A percentile compares a stretch with the other conserved stretches of the same genome.
Evolutionary conservation across 2,113 vertebrate genomes (phyloP).

Genomic region (Poicephalus gulielmi): DNA sequence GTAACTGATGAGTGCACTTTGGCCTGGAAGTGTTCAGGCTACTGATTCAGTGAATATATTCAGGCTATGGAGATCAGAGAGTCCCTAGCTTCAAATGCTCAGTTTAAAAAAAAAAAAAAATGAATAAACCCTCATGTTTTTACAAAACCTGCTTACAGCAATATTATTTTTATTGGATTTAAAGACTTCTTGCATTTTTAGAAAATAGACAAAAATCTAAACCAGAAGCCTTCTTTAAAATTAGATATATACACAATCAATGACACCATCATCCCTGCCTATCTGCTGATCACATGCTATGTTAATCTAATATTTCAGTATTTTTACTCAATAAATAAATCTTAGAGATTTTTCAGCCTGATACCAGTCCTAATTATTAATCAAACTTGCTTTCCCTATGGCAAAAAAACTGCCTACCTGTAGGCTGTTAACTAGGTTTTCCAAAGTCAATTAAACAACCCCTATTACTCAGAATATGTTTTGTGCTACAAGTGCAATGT

Average conservation of each 20-base stretch:
- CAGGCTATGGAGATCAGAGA: background rate
- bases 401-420: background rate
- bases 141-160: background rate
- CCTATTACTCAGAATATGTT: background rate
- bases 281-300: background rate
- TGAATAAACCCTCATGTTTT: background rate
- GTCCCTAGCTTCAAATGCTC: background rate
- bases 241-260: background rate
- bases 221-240: background rate
- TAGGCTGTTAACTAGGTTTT: background rate
- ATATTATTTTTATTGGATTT: background rate
- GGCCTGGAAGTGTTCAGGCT: background rate
- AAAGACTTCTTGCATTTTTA: background rate
- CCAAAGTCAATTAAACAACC: background rate
- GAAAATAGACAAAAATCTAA: background rate
- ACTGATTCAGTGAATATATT: background rate
- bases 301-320: background rate
- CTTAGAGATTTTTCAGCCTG: background rate
- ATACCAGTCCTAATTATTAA: background rate
- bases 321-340: background rate
- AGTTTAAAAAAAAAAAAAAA: background rate
- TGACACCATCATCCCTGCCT: background rate
- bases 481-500: background rate
- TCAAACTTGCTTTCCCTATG: background rate
- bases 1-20: background rate